Evolutionary conservation across 2,113 vertebrate species (phyloP).

Genomic region (Buteo buteo): DNA sequence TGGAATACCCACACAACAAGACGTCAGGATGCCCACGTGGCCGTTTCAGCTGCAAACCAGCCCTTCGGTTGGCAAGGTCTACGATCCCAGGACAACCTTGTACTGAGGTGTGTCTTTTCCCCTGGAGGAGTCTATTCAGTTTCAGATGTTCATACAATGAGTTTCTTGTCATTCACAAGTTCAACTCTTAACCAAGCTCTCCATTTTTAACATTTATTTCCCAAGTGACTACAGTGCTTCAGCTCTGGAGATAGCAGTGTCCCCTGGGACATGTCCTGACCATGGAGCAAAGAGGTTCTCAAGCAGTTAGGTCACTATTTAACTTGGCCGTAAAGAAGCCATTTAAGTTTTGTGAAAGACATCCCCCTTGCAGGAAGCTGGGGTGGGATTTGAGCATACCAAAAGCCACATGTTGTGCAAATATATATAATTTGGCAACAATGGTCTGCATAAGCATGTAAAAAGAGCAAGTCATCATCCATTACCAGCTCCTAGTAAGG

Average conservation of each 20-base stretch:
- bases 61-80: not conserved
- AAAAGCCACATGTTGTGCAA: not conserved
- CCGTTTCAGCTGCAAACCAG: not conserved
- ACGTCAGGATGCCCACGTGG: not conserved
- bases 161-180: not conserved
- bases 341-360: not conserved
- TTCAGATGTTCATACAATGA: not conserved
- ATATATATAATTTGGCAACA: not conserved
- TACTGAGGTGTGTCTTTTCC: not conserved
- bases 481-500: not conserved
- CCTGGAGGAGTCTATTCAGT: not conserved
- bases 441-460: not conserved
- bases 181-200: not conserved
- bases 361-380: not conserved
- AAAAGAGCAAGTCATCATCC: not conserved
- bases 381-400: not conserved
- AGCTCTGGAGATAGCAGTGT: not conserved
- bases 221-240: not conserved
- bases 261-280: not conserved
- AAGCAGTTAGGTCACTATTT: not conserved
- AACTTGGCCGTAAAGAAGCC: not conserved
- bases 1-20: not conserved
- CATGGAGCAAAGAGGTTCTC: not conserved
- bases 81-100: not conserved
- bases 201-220: not conserved